Base-by-base conservation (phyloP, 2,113 vertebrate species). In the Zosterops lateralis region DNA sequence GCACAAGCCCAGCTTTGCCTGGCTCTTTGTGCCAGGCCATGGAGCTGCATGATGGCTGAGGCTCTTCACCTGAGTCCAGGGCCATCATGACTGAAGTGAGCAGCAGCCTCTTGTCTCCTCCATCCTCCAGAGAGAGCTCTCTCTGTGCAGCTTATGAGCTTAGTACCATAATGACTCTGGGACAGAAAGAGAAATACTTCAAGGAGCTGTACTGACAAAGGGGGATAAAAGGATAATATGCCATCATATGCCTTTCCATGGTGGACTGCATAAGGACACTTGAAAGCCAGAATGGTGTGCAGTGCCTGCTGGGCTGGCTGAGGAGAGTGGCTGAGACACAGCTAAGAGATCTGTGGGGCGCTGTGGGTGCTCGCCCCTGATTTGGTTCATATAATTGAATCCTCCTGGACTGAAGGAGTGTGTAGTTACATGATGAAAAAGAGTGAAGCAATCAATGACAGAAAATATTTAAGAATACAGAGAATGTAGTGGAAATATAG, bases 161-260 rank as follows among this genome's bases (percentile, higher is more conserved):
- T 66, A 90, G 79, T 67, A 38, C 51, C 29, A 17, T 80, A 88
- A 94, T 86, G 92, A 77, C 85, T 86, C 51, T 40, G 51, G 65
- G 40, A 92, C 44, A 90, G 88, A 93, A 77, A 76, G 91, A 88
- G 20, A 77, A 93, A 74, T 84, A 26, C 85, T 80, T 96, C 47
- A 92, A 80, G 85, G 89, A 90, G 60, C 51, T 16, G 7, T 25
- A 3, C 12, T 91, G 84, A 92, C 91, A 95, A 90, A 91, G 71
- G 67, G 87, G 65, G 64, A n/a, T 87, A 91, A 91, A 88, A 91
- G 68, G 64, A 62, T 62, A 62, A 62, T 62, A 9, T 62, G 38
- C 28, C 61, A 75, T 71, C 72, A 47, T 32, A 16, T 13, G n/a
- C 72, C n/a, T 88, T 93, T 95, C 79, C 47, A 44, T 60, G 44